A percentile compares a stretch with the other conserved stretches of the same genome.
phyloP scores from a whole-genome alignment of 2,888 invertebrate genomes.

The Polymixis lichenea region DNA sequence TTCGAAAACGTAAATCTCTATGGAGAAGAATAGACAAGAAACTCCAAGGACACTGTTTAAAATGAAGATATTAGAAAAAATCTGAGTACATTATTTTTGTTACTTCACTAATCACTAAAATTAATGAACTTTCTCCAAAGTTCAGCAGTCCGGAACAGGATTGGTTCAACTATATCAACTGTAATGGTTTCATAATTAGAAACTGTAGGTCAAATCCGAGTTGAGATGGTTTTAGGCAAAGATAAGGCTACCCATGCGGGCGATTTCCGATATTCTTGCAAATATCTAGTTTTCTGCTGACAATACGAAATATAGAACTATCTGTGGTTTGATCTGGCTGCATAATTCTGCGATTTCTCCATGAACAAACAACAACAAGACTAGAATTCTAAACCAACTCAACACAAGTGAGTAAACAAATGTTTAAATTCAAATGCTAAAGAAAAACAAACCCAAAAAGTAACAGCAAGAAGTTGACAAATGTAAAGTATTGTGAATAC shows the following conservation, averaged over 20 bases:
- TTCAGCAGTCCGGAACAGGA: too few species aligned
- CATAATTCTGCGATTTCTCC: neutral
- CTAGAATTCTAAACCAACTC: neutral
- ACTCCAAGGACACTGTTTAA: too few species aligned
- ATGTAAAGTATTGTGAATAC: conserved; percentile 4
- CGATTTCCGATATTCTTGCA: neutral
- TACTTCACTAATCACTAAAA: neutral
- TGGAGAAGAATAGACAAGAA: too few species aligned
- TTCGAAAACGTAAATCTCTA: too few species aligned
- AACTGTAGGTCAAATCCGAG: neutral
- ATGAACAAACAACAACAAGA: neutral
- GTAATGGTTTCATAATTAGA: neutral
- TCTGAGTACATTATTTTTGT: too few species aligned
- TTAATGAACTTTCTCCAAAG: too few species aligned
- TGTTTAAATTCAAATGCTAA: conserved; percentile 19
- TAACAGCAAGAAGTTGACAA: neutral
- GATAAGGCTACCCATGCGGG: neutral
- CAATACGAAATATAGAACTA: neutral
- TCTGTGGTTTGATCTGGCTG: neutral
- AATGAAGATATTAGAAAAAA: too few species aligned
- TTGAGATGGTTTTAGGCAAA: neutral
- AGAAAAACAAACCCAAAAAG: neutral
- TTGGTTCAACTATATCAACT: neutral
- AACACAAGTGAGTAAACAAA: neutral
- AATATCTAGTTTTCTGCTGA: neutral